Evolutionary conservation across 2,888 invertebrate genomes (phyloP).

Genomic region (Clusia tigrina): DNA sequence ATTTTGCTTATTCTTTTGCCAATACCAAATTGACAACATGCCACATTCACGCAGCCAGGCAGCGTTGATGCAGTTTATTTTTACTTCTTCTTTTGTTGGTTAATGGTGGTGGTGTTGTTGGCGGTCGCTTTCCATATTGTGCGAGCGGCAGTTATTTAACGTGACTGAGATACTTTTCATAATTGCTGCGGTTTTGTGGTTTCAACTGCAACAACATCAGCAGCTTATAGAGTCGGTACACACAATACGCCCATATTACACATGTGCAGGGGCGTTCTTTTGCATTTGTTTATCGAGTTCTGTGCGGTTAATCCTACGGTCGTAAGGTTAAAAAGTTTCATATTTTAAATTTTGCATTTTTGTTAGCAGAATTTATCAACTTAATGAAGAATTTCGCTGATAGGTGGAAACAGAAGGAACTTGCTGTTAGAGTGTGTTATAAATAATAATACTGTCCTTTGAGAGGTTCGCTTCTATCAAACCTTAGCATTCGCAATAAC

Average conservation of each 20-base stretch:
- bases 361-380: no score
- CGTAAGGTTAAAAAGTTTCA: neutral
- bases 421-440: no score
- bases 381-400: no score
- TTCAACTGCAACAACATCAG: neutral
- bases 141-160: conserved; percentile 1
- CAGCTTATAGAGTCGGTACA: neutral
- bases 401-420: no score
- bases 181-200: conserved; percentile 1
- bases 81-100: neutral
- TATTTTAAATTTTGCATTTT: no score
- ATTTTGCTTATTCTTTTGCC: neutral
- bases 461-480: no score
- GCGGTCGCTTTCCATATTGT: no score
- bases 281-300: neutral
- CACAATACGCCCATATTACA: neutral
- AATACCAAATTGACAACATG: neutral
- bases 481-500: no score
- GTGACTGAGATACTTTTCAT: neutral
- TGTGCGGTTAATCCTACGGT: neutral
- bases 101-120: neutral
- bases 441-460: no score
- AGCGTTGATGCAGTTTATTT: neutral
- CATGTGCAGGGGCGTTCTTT: neutral
- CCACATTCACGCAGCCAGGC: neutral